Evolutionary conservation across 2,888 invertebrate species (phyloP).

Genomic region (Scrobipalpa atriplicella): DNA sequence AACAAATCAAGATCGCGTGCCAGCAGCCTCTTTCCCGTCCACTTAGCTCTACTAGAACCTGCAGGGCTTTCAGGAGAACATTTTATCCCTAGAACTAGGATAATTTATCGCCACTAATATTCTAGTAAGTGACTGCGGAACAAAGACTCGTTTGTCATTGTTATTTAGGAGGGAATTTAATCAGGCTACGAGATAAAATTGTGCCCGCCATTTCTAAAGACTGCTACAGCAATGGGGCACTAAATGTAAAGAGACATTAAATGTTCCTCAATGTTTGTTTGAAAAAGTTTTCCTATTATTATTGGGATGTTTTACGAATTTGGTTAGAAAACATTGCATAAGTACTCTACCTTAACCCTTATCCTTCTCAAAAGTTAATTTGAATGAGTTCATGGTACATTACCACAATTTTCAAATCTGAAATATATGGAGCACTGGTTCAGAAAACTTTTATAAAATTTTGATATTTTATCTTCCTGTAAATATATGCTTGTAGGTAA

Average conservation of each 20-base stretch:
- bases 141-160: constrained; percentile 27
- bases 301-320: too few species aligned
- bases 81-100: constrained; percentile 8
- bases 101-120: constrained; percentile 19
- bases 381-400: too few species aligned
- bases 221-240: not conserved
- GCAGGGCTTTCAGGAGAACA: not conserved
- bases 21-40: not conserved
- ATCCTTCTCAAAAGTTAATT: too few species aligned
- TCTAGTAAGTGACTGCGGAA: constrained; percentile 18
- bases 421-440: too few species aligned
- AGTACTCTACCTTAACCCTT: too few species aligned
- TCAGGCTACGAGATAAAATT: constrained; percentile 25
- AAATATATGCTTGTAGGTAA: too few species aligned
- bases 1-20: constrained; percentile 7
- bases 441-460: too few species aligned
- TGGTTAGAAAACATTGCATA: too few species aligned
- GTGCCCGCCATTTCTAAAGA: constrained; percentile 4
- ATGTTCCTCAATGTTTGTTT: too few species aligned
- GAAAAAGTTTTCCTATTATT: too few species aligned
- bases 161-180: constrained; percentile 29
- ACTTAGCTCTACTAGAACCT: not conserved
- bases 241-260: not conserved
- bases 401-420: too few species aligned
- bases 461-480: too few species aligned